These are phyloP conservation scores for Nomada flava DNA, from an alignment of 2,888 invertebrate genomes.

Conservation along the genomic window DNA sequence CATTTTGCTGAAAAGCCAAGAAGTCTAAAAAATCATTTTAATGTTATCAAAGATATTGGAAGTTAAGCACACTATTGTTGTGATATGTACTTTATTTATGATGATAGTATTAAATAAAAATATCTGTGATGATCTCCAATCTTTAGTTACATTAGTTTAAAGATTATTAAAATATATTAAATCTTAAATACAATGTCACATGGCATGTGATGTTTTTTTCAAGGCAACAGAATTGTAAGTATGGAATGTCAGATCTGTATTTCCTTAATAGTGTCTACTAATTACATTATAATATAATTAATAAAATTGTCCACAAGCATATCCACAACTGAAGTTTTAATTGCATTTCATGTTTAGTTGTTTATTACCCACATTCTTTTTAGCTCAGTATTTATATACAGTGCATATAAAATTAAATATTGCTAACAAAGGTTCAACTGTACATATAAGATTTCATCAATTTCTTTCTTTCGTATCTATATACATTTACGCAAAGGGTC, in stretches of 20 bases:
- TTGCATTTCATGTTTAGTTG: not conserved
- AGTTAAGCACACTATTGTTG: slow-evolving; percentile 66
- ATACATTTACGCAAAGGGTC: not conserved
- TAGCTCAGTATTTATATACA: not conserved
- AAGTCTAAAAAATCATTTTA: slow-evolving; percentile 91
- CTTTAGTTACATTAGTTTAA: not conserved
- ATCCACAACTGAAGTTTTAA: not conserved
- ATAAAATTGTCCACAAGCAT: not conserved
- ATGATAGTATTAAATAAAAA: slow-evolving; percentile 14
- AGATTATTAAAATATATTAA: slow-evolving; percentile 10
- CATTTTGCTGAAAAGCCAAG: slow-evolving; percentile 87
- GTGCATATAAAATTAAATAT: slow-evolving; percentile 1
- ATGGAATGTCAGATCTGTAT: not conserved
- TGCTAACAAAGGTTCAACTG: not conserved
- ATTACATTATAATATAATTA: not conserved
- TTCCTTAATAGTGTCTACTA: not conserved
- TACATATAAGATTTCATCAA: not conserved
- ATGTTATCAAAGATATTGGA: slow-evolving; percentile 88
- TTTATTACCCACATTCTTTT: not conserved
- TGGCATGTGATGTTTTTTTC: not conserved
- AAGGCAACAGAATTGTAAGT: not conserved
- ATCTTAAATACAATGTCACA: not conserved
- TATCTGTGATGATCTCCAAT: slow-evolving; percentile 5
- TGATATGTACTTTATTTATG: slow-evolving; percentile 14
- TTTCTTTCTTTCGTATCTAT: not conserved